phyloP scores from a whole-genome alignment of 2,888 invertebrate genomes.

The Dexiosoma caninum region DNA sequence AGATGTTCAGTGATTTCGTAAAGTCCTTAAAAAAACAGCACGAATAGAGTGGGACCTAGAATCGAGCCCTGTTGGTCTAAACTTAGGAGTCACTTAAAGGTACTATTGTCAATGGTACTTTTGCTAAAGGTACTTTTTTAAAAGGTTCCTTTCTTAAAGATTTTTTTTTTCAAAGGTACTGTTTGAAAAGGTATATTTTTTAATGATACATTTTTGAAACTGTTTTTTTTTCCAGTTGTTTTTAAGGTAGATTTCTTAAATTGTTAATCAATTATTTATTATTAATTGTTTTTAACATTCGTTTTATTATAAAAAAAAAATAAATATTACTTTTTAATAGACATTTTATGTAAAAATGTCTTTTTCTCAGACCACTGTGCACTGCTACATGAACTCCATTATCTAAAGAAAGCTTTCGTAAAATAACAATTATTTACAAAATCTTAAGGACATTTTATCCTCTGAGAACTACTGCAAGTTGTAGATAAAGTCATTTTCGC shows the following conservation, averaged over 20 bases:
- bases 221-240: no score
- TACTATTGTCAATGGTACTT: neutral
- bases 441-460: slow-evolving; percentile 17
- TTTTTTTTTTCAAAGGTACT: neutral
- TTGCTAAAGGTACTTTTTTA: neutral
- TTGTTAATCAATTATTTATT: no score
- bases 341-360: neutral
- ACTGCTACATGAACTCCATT: neutral
- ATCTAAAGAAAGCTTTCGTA: neutral
- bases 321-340: no score
- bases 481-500: neutral
- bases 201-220: neutral
- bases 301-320: neutral
- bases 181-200: neutral
- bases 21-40: no score
- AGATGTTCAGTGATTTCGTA: no score
- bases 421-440: slow-evolving; percentile 14
- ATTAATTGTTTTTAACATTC: no score
- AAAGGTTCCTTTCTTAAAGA: neutral
- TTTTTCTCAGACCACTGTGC: neutral
- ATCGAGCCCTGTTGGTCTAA: no score
- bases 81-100: no score
- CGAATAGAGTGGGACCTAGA: no score
- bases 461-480: slow-evolving; percentile 7
- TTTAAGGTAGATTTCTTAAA: no score